These are phyloP conservation scores for Brassicogethes aeneus DNA, from an alignment of 2,888 invertebrate species.

Conservation along the genomic window DNA sequence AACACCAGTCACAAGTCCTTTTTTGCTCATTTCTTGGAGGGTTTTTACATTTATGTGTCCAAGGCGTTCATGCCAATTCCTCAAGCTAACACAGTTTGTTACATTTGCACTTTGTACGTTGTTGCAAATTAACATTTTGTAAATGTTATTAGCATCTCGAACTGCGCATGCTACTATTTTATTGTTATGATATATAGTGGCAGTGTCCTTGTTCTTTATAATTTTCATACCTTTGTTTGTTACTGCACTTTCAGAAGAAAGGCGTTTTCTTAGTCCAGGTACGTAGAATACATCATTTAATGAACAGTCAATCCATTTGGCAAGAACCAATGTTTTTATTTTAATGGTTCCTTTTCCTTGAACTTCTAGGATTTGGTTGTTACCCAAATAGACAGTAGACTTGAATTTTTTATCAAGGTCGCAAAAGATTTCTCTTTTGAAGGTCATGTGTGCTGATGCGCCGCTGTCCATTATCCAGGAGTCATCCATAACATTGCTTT, in stretches of 20 bases:
- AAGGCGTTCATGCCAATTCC: too few relatives aligned
- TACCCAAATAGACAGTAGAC: too few relatives aligned
- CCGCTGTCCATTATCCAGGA: conserved; percentile 22
- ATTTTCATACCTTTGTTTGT: conserved; percentile 23
- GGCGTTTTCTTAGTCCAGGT: conserved; percentile 26
- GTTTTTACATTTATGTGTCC: too few relatives aligned
- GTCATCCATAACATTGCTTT: conserved; percentile 5
- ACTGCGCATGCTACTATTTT: too few relatives aligned
- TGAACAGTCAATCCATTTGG: too few relatives aligned
- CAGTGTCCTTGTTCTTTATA: conserved; percentile 19
- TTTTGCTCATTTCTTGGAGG: too few relatives aligned
- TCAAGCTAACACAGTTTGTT: too few relatives aligned
- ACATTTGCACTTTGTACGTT: too few relatives aligned
- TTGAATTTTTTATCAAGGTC: conserved; percentile 9
- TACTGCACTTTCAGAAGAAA: conserved; percentile 29
- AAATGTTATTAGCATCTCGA: conserved; percentile 17
- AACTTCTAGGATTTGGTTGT: conserved; percentile 15
- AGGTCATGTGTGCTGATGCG: conserved; percentile 21
- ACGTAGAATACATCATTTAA: conserved; percentile 26
- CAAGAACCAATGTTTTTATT: conserved; percentile 18
- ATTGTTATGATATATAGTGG: too few relatives aligned
- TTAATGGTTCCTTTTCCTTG: conserved; percentile 19
- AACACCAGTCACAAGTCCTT: too few relatives aligned
- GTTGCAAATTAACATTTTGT: too few relatives aligned
- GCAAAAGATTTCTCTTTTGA: conserved; percentile 11